Base-by-base conservation (phyloP, 2,113 vertebrate genomes). In the Todiramphus saurophagus region DNA sequence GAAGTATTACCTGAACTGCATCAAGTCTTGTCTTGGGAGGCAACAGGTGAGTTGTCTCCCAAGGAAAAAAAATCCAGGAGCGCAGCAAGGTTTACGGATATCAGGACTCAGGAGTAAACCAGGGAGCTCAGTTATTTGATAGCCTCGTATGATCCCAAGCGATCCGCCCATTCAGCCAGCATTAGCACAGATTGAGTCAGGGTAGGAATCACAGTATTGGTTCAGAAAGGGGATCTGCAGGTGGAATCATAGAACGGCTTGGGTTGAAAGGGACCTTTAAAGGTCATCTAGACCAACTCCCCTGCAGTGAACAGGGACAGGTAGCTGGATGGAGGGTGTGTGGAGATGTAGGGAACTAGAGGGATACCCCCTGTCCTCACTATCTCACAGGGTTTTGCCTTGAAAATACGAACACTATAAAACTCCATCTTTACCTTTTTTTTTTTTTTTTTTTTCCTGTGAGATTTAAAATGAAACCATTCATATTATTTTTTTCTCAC, bases 281-380 rank as follows among this genome's bases (percentile, higher is more conserved):
- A 30, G 37, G 11, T 41, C 62, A 58, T 58, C 55, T 19, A 19
- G 55, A 33, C 30, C 62, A 41, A 64, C 37, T 11, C 39, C 62
- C 39, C 14, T 39, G 25, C 60, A 62, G 35, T 27, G 60, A 62
- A 12, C 11, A 41, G 27, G 62, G 63, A 43, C 28, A 20, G 39
- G 63, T 3, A 83, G 35, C 20, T 41, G 59, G 33, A 16, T 4
- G 5, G 2, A 20, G 14, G 13, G 8, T 18, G 12, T 1, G 0
- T 11, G 10, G 4, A 16, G 50, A 51, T 51, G 12, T 50, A 50
- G 48, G 5, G 43, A 58, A 18, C 5, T 2, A 0, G 16, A 48
- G 21, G 11, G 11, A 2, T 51, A 78, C 3, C 20, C 2, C 13
- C 5, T 28, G 1, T 33, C 24, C 31, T 74, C 50, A 7, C 8